Base-by-base conservation (phyloP, 2,888 invertebrate genomes). In the Mellilla xanthometata region DNA sequence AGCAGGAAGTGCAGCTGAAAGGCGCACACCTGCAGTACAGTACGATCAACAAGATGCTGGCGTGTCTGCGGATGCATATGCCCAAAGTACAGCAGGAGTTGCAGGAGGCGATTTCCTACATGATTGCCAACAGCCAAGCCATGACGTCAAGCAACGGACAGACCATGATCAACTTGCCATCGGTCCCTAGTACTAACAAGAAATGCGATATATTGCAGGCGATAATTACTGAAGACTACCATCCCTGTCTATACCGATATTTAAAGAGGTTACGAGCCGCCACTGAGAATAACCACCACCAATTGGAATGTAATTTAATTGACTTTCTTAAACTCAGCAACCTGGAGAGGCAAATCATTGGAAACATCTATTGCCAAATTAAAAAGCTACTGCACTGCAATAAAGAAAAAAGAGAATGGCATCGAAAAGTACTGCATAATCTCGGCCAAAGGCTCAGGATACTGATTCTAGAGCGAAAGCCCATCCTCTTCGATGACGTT, bases 361-460 rank as follows among this genome's bases (percentile, higher is more conserved):
- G 94, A 72, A 99, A 99, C 84, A 99, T 99, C 0, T 97, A 96
- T 77, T 93, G 99, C 50, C 99, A 99, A 74, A 99, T 99, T 50
- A 96, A 95, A 85, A 96, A 96, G 49, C 90, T 99, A 32, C 85
- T 99, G 54, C 93, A 97, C 52, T 98, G 98, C 53, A 99, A 99
- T 77, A 99, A 99, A 88, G 98, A 97, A 35, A 97, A 98, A 65
- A 98, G 98, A 9, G 99, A 99, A 87, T 98, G 98, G 10, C 99
- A 99, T 85, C 93, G 99, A 45, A 97, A 99, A 35, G 86, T 99
- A 39, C 85, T 99, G 57, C 99, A 99, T 88, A 99, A 99, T 90
- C 93, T 99, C 9, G 99, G 99, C 27, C 99, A 99, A 88, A 99
- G 99, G 99, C 91, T 99, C 51, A 99, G 99, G 40, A 96, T 99